Evolutionary conservation across 2,888 invertebrate species (phyloP).

Genomic region (Cryptocephalus moraei): DNA sequence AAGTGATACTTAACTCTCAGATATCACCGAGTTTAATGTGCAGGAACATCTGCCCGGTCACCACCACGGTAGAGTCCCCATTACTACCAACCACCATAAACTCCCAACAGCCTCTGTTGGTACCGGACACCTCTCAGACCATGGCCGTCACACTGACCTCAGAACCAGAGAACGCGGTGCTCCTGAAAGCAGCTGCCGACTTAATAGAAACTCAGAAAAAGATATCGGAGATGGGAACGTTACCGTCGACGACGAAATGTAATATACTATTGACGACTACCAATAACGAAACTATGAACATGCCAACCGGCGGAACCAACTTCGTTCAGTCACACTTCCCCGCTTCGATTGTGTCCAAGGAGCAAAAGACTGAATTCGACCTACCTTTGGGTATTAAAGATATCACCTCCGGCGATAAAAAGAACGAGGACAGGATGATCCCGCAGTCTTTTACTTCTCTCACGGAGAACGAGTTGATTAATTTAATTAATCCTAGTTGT

Average conservation of each 20-base stretch:
- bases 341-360: slow-evolving; percentile 7
- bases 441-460: slow-evolving; percentile 69
- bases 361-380: slow-evolving; percentile 19
- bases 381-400: slow-evolving; percentile 27
- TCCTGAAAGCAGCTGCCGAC: slow-evolving; percentile 63
- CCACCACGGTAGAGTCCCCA: slow-evolving; percentile 19
- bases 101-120: slow-evolving; percentile 8
- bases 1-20: slow-evolving; percentile 51
- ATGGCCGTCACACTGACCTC: slow-evolving; percentile 35
- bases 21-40: slow-evolving; percentile 53
- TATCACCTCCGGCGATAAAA: slow-evolving; percentile 27
- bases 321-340: slow-evolving; percentile 16
- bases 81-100: slow-evolving; percentile 13
- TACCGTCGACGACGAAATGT: slow-evolving; percentile 6
- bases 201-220: slow-evolving; percentile 55
- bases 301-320: slow-evolving; percentile 16
- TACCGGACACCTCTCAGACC: slow-evolving; percentile 5
- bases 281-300: slow-evolving; percentile 7
- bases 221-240: slow-evolving; percentile 37
- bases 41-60: slow-evolving; percentile 26
- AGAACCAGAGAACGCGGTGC: slow-evolving; percentile 63
- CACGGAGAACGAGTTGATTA: slow-evolving; percentile 80
- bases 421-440: slow-evolving; percentile 45
- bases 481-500: slow-evolving; percentile 81
- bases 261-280: slow-evolving; percentile 1